Evolutionary conservation across 30 jellyfish, hydroid and myxozoan genomes (phyloP).

Genomic region (Rhopilema esculentum): DNA sequence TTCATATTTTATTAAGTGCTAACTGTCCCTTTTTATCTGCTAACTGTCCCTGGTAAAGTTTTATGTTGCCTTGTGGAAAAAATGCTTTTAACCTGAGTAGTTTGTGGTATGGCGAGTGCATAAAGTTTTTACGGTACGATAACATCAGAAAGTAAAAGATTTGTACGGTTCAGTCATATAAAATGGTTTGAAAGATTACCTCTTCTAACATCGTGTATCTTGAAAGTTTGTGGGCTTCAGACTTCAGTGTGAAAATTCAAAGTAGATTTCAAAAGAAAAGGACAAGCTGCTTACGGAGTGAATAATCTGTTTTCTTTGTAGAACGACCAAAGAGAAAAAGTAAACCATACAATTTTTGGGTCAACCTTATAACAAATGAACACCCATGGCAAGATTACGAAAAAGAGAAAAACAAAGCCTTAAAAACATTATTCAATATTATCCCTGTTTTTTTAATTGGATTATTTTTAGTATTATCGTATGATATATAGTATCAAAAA

Average conservation of each 20-base stretch:
- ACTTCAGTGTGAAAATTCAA: not conserved
- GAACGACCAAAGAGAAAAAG: conserved; percentile 68
- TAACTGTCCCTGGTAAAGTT: no score
- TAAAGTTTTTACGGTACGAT: no score
- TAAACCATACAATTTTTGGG: conserved; percentile 80
- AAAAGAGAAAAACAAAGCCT: conserved; percentile 56
- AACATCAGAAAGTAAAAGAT: no score
- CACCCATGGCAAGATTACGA: conserved; percentile 67
- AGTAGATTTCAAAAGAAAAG: not conserved
- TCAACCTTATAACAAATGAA: conserved; percentile 64
- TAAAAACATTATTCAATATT: conserved; percentile 20
- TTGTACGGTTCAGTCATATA: no score
- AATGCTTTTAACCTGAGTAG: no score
- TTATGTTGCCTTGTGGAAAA: no score
- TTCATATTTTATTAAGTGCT: no score
- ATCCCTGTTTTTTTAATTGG: conserved; percentile 26
- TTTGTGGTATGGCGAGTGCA: no score
- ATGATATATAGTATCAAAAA: not conserved
- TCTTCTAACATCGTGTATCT: no score
- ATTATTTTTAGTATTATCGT: conserved; percentile 12
- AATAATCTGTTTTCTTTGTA: conserved; percentile 43
- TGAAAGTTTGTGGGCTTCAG: not conserved
- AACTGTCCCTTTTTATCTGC: no score
- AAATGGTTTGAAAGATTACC: no score
- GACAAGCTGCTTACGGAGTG: not conserved